Percentiles rank a stretch among this genome's conserved stretches.
Evolutionary conservation across 92 coral and sea anemone species (phyloP).

Genomic region (Plumapathes pennacea): DNA sequence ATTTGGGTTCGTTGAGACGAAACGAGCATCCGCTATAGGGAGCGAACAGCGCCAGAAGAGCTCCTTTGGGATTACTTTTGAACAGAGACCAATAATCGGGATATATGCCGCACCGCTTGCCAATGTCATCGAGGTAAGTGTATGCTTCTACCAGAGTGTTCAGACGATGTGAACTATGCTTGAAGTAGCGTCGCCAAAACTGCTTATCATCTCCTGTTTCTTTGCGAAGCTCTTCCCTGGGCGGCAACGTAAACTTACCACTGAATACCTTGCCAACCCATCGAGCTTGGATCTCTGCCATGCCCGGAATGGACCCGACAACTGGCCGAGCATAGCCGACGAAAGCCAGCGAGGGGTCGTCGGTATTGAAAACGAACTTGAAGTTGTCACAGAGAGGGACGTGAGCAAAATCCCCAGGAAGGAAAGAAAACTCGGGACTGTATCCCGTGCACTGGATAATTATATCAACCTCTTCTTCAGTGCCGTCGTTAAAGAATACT

Average conservation of each 20-base stretch:
- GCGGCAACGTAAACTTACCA: constrained; percentile 50
- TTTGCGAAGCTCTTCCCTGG: constrained; percentile 31
- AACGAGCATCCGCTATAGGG: constrained; percentile 43
- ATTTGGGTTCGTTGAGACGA: constrained; percentile 33
- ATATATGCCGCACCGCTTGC: constrained; percentile 22
- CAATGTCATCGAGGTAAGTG: constrained; percentile 61
- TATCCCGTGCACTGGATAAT: constrained; percentile 77
- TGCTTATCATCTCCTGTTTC: constrained; percentile 50
- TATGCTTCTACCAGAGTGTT: constrained; percentile 66
- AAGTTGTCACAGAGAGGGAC: constrained; percentile 57
- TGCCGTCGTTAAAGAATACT: constrained; percentile 55
- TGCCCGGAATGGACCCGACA: constrained; percentile 60
- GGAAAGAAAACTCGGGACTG: constrained; percentile 48
- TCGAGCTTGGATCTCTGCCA: constrained; percentile 54
- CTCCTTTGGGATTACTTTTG: constrained; percentile 53
- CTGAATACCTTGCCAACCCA: constrained; percentile 64
- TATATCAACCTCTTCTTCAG: constrained; percentile 61
- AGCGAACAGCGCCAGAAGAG: constrained; percentile 42
- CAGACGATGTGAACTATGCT: constrained; percentile 56
- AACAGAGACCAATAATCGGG: constrained; percentile 38
- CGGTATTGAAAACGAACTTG: constrained; percentile 66
- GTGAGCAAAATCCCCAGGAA: constrained; percentile 37
- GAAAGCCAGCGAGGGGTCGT: constrained; percentile 75
- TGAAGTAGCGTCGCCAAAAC: constrained; percentile 72
- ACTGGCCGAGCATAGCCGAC: constrained; percentile 75